Base-by-base conservation (phyloP, 2,113 vertebrate genomes). In the Tetrax tetrax region DNA sequence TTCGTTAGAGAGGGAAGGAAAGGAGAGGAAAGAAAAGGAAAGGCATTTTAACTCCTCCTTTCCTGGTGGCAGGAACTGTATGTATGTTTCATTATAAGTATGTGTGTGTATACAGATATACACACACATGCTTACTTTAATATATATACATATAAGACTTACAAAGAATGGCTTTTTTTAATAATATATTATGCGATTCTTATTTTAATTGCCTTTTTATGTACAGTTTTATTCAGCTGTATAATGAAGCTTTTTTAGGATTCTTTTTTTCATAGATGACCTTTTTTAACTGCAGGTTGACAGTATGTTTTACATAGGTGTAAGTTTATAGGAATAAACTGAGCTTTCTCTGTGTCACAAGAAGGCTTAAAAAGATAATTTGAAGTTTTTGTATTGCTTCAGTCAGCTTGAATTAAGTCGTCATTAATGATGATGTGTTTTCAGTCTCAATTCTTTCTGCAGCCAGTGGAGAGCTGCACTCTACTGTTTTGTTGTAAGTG, bases 1-100 rank as follows among this genome's bases (percentile, higher is more conserved):
- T 91, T 95, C 71, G 53, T 41, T 81, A 60, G 65, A 71, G 74
- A 83, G 90, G 65, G 24, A 76, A 54, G 74, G 78, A 13, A 82
- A 60, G 31, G 29, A 91, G 87, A 59, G 59, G 20, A 82, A 86
- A 83, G 89, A 74, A 83, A 88, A 83, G 89, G 81, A 83, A 95
- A 77, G 76, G 43, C 76, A 37, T 86, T 96, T 96, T 89, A 71
- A 89, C 53, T 65, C 83, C 20, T 29, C 90, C 51, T 76, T 78
- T 82, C 80, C 83, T 79, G 48, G 43, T 68, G 41, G 21, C 38
- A 76, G 12, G 14, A 82, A 14, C 60, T 45, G 7, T 65, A 7
- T 35, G 9, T 69, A 20, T 56, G 43, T 13, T 74, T 74, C 25
- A 6, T 72, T 75, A 18, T 50, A 53, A 12, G 13, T 65, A 12